Evolutionary conservation across 1,140 invertebrate species (phyloP).

Genomic region (Drosophila lacertosa): DNA sequence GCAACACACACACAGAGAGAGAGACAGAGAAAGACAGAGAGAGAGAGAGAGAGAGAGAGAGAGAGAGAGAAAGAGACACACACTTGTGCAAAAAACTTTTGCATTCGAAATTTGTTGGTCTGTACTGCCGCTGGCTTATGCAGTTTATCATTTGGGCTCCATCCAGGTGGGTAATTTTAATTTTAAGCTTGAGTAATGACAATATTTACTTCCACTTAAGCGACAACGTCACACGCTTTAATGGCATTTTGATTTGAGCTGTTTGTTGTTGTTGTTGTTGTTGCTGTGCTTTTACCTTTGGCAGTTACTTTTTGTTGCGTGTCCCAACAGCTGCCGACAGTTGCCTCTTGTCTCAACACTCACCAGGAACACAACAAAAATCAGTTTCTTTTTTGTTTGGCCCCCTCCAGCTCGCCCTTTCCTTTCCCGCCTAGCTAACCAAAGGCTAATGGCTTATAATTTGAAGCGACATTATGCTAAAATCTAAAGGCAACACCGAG

Average conservation of each 20-base stretch:
- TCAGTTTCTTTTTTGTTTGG: constrained; percentile 5
- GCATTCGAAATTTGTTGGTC: constrained; percentile 75
- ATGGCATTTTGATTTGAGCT: constrained; percentile 80
- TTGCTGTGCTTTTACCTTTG: constrained; percentile 7
- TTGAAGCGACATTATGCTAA: constrained; percentile 1
- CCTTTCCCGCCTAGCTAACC: too few relatives aligned
- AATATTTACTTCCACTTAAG: constrained; percentile 82
- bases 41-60: constrained; percentile 6
- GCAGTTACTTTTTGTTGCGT: constrained; percentile 35
- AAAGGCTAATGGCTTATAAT: constrained; percentile 13
- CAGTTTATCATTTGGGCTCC: constrained; percentile 82
- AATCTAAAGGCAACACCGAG: background rate
- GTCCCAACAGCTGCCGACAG: constrained; percentile 43
- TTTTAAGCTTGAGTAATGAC: constrained; percentile 84
- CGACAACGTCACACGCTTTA: constrained; percentile 77
- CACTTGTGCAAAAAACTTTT: constrained; percentile 74
- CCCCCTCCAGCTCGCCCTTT: background rate
- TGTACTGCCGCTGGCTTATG: constrained; percentile 65
- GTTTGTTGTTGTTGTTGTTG: constrained; percentile 18
- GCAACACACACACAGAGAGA: background rate
- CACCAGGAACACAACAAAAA: constrained; percentile 18
- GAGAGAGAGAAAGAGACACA: constrained; percentile 20
- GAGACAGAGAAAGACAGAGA: constrained; percentile 17
- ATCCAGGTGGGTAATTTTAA: constrained; percentile 83
- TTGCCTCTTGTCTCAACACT: constrained; percentile 17